Evolutionary conservation across 2,888 invertebrate genomes (phyloP), one percentile per base, ranked within the genome.

Genomic region (Epsilonema sp.): DNA sequence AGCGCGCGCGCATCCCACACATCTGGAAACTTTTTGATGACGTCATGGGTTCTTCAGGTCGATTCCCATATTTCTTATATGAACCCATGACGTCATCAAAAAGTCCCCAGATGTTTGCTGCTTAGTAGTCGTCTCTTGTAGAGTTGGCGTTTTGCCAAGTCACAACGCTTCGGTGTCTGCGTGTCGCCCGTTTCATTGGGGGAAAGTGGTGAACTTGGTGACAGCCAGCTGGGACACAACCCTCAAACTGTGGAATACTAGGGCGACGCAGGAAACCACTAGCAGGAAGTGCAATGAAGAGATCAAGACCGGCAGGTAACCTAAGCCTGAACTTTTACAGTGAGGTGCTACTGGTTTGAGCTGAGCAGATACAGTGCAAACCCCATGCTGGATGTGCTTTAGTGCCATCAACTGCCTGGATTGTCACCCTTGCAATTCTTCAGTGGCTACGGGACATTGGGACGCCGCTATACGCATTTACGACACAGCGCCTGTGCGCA

Each of bases 371-470:
- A n/a, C n/a, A n/a, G n/a, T n/a, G n/a, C n/a, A n/a, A n/a, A n/a
- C n/a, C 31, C 16, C 8, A 11, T 31, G 31, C 8, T 8, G 16
- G 31, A 31, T 11, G 8, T 24, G 23, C 22, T 42, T 19, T 50
- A 58, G 63, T 25, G 66, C 66, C 21, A 58, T 68, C 23, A 67
- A 67, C 51, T 63, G 64, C 56, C 62, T 67, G 4, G 55, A 60
- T 22, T 64, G 65, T 53, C 66, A 68, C 41, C 65, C 65, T 3
- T 60, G 62, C 45, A 63, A 58, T 19, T 57, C 63, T 52, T 48
- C 59, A 47, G 56, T 67, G 3, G 65, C 61, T 2, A 62, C 62
- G n/a, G 67, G 65, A 38, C 56, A 58, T 49, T 67, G 67, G 67
- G 66, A 67, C 48, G 52, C 60, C 31, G 50, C 54, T 16, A 53